Evolutionary conservation across 2,888 invertebrate species (phyloP), one percentile per base, ranked within the genome.

Genomic region (Synanthedon tipuliformis): DNA sequence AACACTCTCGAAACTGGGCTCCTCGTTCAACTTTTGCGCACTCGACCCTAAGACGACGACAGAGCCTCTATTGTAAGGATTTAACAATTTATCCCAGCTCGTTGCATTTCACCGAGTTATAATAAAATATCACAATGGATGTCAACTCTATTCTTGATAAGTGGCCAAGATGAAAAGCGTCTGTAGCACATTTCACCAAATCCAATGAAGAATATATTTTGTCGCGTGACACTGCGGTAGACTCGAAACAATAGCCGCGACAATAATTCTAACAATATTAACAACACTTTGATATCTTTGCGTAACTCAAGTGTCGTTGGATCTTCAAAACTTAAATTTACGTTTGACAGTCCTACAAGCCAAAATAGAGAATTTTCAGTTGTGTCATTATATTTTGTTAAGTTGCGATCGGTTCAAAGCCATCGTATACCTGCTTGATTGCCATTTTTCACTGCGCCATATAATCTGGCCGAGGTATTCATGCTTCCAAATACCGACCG

Each of bases 91-190:
- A 78, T 78, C 73, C 69, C 81, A 81, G 74, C 75, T 75, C 76
- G 81, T 78, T 85, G 81, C 86, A 81, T 82, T 78, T 78, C 76
- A 76, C 75, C 72, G 71, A 75, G 75, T 81, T 79, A 81, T 85
- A 83, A 84, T 84, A 84, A 84, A 86, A 84, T 73, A 83, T 80
- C 69, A 86, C 84, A 86, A 85, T 85, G 82, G 84, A 76, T 82
- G 80, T 83, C 83, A 81, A 80, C 76, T 80, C 83, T 80, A 78
- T 83, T 86, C 82, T 82, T 71, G 78, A 81, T 79, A 82, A 84
- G 78, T 83, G 78, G 73, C 74, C 71, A 71, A 78, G 77, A 78
- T 75, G 75, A 72, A 77, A 75, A 79, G 76, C 78, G 79, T 81
- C 81, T 80, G 72, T 74, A 63, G 71, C 80, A 81, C 76, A 76